Percentiles rank a stretch among this genome's conserved stretches.
phyloP scores from a whole-genome alignment of 2,888 invertebrate species.

The Tenthredo mesomela region DNA sequence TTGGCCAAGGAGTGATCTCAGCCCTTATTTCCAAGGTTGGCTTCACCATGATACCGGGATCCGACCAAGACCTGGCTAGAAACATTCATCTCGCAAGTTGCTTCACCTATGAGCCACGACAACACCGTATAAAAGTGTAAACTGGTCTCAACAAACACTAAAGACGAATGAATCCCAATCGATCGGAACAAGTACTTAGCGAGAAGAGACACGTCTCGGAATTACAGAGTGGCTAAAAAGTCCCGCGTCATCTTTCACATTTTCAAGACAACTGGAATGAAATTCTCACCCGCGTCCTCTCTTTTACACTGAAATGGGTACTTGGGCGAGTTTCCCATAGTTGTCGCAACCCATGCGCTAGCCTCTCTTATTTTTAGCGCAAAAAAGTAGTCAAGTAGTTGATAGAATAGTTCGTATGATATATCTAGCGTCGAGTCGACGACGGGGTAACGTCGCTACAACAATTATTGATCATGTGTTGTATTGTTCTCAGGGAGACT shows the following conservation, averaged over 20 bases:
- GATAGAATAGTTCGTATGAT: slow-evolving; percentile 6
- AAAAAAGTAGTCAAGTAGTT: slow-evolving; percentile 19
- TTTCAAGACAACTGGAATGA: slow-evolving; percentile 23
- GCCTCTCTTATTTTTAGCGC: neutral
- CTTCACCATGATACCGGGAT: neutral
- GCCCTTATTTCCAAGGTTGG: neutral
- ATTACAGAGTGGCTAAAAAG: neutral
- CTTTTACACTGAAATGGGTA: slow-evolving; percentile 5
- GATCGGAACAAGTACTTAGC: slow-evolving; percentile 17
- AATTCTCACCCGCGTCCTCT: neutral
- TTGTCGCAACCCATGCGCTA: neutral
- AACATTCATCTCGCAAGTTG: neutral
- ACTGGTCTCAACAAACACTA: slow-evolving; percentile 73
- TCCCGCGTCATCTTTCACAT: neutral
- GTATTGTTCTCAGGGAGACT: neutral
- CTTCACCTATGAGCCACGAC: neutral
- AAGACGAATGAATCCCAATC: slow-evolving; percentile 59
- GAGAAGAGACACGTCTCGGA: slow-evolving; percentile 1
- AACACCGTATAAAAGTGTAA: slow-evolving; percentile 75
- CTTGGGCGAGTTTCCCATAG: neutral
- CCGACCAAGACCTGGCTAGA: neutral
- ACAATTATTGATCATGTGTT: neutral
- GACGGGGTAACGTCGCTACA: neutral
- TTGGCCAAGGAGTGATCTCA: slow-evolving; percentile 26
- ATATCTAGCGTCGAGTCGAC: neutral